phyloP scores from a whole-genome alignment of 2,888 invertebrate species.

The Nymphalis polychloros region DNA sequence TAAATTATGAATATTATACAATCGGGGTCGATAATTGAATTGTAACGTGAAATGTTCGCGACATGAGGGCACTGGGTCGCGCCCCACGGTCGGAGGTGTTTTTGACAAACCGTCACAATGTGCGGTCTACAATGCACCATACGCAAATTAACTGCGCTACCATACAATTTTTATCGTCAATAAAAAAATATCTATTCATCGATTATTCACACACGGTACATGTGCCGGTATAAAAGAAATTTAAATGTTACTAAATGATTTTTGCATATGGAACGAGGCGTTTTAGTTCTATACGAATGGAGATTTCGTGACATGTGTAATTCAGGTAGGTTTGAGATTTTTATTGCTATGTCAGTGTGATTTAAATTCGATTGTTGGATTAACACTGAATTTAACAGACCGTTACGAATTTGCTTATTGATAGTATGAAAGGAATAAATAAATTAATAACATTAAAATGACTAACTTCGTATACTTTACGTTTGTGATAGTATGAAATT shows the following conservation, averaged over 20 bases:
- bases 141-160: constrained; percentile 76
- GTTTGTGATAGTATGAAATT: constrained; percentile 7
- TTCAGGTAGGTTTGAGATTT: constrained; percentile 43
- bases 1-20: constrained; percentile 45
- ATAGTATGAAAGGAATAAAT: constrained; percentile 44
- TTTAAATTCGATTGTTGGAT: constrained; percentile 63
- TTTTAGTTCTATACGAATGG: constrained; percentile 52
- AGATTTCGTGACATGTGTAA: constrained; percentile 45
- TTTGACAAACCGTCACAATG: constrained; percentile 56
- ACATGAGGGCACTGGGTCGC: constrained; percentile 72
- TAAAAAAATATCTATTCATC: constrained; percentile 70
- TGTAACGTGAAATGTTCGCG: constrained; percentile 47
- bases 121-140: constrained; percentile 69
- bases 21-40: constrained; percentile 53
- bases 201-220: constrained; percentile 69
- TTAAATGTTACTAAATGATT: constrained; percentile 78
- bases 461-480: constrained; percentile 5
- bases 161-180: constrained; percentile 76
- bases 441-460: constrained; percentile 33
- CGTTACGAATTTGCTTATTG: constrained; percentile 60
- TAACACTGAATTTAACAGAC: constrained; percentile 66
- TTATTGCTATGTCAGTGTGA: constrained; percentile 42
- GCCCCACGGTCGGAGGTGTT: constrained; percentile 62
- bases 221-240: constrained; percentile 71
- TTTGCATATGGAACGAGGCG: constrained; percentile 70